Base-by-base conservation (phyloP, 2,113 vertebrate genomes). In the Tichodroma muraria region DNA sequence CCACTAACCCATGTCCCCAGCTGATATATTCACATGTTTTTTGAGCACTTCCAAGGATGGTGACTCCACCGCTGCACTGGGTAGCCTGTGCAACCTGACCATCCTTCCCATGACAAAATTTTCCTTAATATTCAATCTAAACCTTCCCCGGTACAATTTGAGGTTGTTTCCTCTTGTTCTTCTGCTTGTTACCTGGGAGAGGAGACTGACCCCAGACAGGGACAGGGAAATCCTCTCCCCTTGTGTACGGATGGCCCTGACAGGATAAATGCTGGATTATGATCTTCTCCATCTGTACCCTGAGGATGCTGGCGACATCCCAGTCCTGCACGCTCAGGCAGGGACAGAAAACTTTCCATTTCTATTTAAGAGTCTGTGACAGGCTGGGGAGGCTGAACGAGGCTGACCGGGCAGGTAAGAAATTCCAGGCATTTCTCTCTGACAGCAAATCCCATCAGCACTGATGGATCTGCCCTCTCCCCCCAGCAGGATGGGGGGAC, bases 381-480 rank as follows among this genome's bases (percentile, higher is more conserved):
- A 4, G 40, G 31, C 30, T 35, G 21, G 24, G 44, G 37, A 81
- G 53, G 83, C 70, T 85, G 81, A 56, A 11, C 38, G 30, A 72
- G 83, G 82, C 76, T 85, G 69, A 23, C 25, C 0, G 1, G 68
- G 73, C 86, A 94, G 64, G 89, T 92, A 42, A 66, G 54, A 12
- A 25, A 97, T 97, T 96, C 96, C 95, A 85, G 33, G 68, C 59
- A 0, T 84, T 84, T 88, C 76, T 88, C 44, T 12, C 10, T 85
- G 93, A 86, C 79, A 95, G 66, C 13, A 0, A 71, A 40, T 68
- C 38, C 70, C n/a, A 1, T 59, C 69, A 15, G 33, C 4, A 2
- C 45, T 95, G 91, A 92, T 80, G 84, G 94, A 92, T 85, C 70
- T 73, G 52, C 57, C 14, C 8, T 77, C 42, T 6, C 66, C 25